Base-by-base conservation (phyloP, 2,113 vertebrate genomes). In the Eurypyga helias region DNA sequence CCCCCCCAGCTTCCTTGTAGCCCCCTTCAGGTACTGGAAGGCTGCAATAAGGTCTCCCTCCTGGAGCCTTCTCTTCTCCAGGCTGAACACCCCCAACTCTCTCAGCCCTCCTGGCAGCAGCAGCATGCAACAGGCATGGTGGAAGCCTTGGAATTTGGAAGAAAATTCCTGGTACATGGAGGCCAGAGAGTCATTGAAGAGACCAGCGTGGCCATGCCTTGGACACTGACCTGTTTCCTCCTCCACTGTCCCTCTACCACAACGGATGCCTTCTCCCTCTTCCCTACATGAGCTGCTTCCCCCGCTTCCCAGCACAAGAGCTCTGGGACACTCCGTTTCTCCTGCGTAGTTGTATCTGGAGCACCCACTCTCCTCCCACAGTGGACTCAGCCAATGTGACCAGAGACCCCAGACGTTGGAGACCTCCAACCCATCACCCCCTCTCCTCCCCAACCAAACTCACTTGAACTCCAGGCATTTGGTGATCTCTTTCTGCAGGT, bases 391-490 rank as follows among this genome's bases (percentile, higher is more conserved):
- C n/a, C 8, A n/a, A 36, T 0, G 0, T 0, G 10, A 28, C 55
- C 58, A 60, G n/a, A 88, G 38, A 60, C 66, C 38, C 8, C 17
- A 51, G 69, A 69, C 1, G 1, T 3, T 6, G 1, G 21, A 69
- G 45, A 13, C 18, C 76, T 43, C 46, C 25, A 26, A 10, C 25
- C n/a, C 52, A 38, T 6, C 52, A 67, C 21, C 17, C 23, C 57
- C 15, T 17, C 41, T 46, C n/a, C 38, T 69, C 25, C 51, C 43
- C 5, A 0, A 16, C 13, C 72, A 71, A 11, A 98, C 99, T 99
- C 94, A 99, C 99, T 99, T 99, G 96, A 99, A 99, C 90, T 99
- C 99, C 73, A 99, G 97, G 96, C 99, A 99, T 51, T 99, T 99
- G 94, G 99, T 99, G 96, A 99, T 99, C 98, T 99, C 99, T 55